Evolutionary conservation across 2,888 invertebrate species (phyloP).

Genomic region (Sthenelais limicola): DNA sequence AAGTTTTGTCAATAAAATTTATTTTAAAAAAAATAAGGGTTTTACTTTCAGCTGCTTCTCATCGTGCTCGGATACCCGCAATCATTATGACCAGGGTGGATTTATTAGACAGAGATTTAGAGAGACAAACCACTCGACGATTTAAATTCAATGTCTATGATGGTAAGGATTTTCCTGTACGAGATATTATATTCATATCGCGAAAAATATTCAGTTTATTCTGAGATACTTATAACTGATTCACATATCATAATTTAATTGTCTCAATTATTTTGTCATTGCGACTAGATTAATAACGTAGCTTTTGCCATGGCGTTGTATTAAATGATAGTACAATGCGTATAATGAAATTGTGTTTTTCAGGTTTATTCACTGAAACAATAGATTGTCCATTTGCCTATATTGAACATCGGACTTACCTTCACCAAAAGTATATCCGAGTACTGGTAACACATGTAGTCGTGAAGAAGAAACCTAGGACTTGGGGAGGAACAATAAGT

Average conservation of each 20-base stretch:
- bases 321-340: neutral
- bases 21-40: neutral
- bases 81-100: conserved; percentile 22
- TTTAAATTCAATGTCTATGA: conserved; percentile 24
- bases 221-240: neutral
- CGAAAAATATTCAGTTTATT: neutral
- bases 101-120: neutral
- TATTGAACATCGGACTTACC: conserved; percentile 55
- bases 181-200: too few species aligned
- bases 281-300: too few species aligned
- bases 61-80: conserved; percentile 17
- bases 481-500: conserved; percentile 40
- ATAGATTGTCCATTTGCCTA: conserved; percentile 52
- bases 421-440: conserved; percentile 58
- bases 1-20: neutral
- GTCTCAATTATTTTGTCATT: too few species aligned
- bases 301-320: too few species aligned
- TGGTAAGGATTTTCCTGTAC: too few species aligned
- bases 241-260: too few species aligned
- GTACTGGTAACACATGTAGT: conserved; percentile 56
- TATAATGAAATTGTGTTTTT: neutral
- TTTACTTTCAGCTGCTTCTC: neutral
- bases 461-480: neutral
- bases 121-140: neutral
- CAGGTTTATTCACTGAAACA: conserved; percentile 55